A percentile compares a stretch with the other conserved stretches of the same genome.
Conservation (phyloP, 2,113 vertebrate genomes). For the Phrynosoma platyrhinos region DNA sequence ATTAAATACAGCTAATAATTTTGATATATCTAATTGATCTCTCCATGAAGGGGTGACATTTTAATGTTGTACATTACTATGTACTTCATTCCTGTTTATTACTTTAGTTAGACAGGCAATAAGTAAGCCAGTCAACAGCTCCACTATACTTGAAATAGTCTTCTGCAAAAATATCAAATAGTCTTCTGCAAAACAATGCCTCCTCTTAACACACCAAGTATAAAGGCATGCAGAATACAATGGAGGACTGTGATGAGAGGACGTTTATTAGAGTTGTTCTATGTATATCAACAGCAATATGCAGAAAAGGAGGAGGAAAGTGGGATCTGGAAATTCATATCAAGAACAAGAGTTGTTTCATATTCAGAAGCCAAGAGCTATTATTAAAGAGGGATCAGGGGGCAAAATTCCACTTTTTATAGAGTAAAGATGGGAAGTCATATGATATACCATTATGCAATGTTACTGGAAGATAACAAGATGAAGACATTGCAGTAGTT, state of each 20-base stretch:
- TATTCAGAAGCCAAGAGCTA: slow-evolving; percentile 29
- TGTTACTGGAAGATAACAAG: not conserved
- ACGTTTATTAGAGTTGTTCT: slow-evolving; percentile 63
- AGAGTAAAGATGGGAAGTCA: not conserved
- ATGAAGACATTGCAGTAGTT: not conserved
- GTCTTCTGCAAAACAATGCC: slow-evolving; percentile 69
- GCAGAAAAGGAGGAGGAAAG: accelerated
- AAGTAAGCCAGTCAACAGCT: slow-evolving; percentile 53
- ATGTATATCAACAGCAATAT: slow-evolving; percentile 39
- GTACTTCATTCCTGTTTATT: not conserved
- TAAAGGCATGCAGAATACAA: slow-evolving; percentile 67
- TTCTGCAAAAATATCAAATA: slow-evolving; percentile 60
- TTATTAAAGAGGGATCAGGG: slow-evolving; percentile 39
- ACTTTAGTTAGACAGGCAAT: slow-evolving; percentile 30
- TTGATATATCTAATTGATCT: not conserved
- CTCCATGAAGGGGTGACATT: not conserved
- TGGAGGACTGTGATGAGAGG: slow-evolving; percentile 67
- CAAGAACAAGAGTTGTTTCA: slow-evolving; percentile 60
- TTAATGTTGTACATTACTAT: not conserved
- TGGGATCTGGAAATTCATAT: slow-evolving; percentile 29
- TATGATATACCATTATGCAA: slow-evolving; percentile 23
- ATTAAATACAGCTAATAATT: not conserved
- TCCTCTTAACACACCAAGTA: slow-evolving; percentile 64
- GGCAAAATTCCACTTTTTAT: not conserved
- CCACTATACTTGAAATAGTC: slow-evolving; percentile 55